Conservation (phyloP, 2,888 invertebrate genomes). For the Monochamus alternatus region DNA sequence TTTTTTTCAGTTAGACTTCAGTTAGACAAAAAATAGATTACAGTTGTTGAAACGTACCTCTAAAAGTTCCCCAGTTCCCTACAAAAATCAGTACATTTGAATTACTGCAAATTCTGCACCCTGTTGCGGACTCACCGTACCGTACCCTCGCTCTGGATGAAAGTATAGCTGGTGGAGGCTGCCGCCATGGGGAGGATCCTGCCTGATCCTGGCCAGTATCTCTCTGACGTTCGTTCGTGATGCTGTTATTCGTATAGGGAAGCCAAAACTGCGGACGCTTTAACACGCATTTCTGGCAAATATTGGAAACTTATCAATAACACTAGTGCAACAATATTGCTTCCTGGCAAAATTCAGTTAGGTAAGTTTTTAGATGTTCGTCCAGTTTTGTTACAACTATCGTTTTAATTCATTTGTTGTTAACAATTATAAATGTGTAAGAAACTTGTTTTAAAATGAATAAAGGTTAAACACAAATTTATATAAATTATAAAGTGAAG, state of each 20-base stretch:
- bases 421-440: no score
- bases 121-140: constrained; percentile 1
- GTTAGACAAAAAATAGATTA: background rate
- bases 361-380: background rate
- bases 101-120: constrained; percentile 10
- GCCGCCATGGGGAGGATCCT: constrained; percentile 63
- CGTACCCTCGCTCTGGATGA: constrained; percentile 17
- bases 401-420: no score
- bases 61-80: no score
- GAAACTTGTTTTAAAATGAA: no score
- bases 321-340: background rate
- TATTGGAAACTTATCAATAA: background rate
- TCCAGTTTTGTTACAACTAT: background rate
- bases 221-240: constrained; percentile 56
- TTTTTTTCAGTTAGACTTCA: no score
- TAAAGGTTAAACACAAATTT: no score
- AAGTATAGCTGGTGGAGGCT: constrained; percentile 56
- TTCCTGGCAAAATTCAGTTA: background rate
- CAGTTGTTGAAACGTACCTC: background rate
- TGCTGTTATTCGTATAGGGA: constrained; percentile 26
- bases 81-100: no score
- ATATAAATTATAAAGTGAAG: no score
- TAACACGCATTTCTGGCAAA: constrained; percentile 4
- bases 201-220: constrained; percentile 64
- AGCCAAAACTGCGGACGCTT: constrained; percentile 13